phyloP scores from a whole-genome alignment of 2,113 vertebrate species.

The Bombycilla garrulus region DNA sequence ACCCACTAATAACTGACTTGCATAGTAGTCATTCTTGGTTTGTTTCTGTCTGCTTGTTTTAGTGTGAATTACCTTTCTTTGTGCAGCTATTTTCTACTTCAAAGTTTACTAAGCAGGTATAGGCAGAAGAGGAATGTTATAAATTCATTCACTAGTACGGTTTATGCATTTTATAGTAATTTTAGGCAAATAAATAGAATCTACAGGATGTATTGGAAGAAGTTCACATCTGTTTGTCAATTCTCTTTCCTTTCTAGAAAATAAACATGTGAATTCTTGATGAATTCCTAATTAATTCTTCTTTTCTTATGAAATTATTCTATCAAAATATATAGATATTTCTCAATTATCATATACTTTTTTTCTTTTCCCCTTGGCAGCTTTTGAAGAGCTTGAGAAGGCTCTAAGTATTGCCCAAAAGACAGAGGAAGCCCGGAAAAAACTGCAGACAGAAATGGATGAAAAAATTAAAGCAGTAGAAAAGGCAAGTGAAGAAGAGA shows the following conservation, averaged over 20 bases:
- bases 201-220: neutral
- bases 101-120: neutral
- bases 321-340: neutral
- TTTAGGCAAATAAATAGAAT: neutral
- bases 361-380: conserved; percentile 64
- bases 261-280: neutral
- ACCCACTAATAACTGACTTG: neutral
- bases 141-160: neutral
- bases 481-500: conserved; percentile 85
- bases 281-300: neutral
- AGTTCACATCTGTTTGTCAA: neutral
- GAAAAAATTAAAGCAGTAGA: conserved; percentile 86
- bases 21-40: neutral
- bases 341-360: neutral
- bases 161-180: neutral
- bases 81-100: neutral
- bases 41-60: neutral
- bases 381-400: conserved; percentile 94
- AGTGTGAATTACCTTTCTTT: neutral
- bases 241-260: neutral
- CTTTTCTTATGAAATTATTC: neutral
- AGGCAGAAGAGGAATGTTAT: neutral
- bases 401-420: conserved; percentile 85
- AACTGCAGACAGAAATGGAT: conserved; percentile 89
- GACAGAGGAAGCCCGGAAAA: conserved; percentile 85